Percentiles rank a stretch among this genome's conserved stretches.
These are phyloP conservation scores for Danio jaintianensis DNA, from an alignment of 2,797 vertebrate genomes.

Conservation along the genomic window DNA sequence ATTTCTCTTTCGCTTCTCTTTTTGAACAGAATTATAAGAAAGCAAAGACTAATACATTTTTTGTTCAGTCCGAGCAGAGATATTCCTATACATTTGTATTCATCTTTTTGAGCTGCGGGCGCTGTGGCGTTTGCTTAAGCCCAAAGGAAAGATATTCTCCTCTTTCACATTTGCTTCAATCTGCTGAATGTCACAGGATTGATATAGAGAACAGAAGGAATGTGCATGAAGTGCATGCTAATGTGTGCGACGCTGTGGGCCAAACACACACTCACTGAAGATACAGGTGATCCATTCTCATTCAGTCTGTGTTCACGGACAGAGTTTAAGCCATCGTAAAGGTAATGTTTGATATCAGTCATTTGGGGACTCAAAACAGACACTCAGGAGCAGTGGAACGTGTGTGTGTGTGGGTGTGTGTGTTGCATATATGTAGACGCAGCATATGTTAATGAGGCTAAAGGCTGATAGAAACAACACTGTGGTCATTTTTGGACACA, in stretches of 20 bases:
- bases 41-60: constrained; percentile 3
- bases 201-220: constrained; percentile 61
- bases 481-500: too few relatives aligned
- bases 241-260: constrained; percentile 61
- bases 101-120: constrained; percentile 59
- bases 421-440: constrained; percentile 53
- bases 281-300: constrained; percentile 20
- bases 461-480: too few relatives aligned
- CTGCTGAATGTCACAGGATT: constrained; percentile 73
- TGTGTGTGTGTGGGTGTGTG: constrained; percentile 46
- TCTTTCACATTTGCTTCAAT: constrained; percentile 67
- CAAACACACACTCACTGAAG: constrained; percentile 47
- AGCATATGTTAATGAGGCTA: constrained; percentile 25
- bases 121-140: constrained; percentile 52
- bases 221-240: constrained; percentile 65
- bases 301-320: constrained; percentile 23
- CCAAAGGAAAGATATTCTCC: constrained; percentile 65
- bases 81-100: constrained; percentile 46
- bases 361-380: constrained; percentile 36
- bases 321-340: constrained; percentile 39
- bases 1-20: not conserved
- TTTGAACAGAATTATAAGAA: constrained; percentile 23
- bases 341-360: constrained; percentile 48
- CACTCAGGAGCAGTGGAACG: constrained; percentile 34
- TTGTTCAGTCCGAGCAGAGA: constrained; percentile 5